These are phyloP conservation scores for Diaperis boleti DNA, from an alignment of 2,888 invertebrate species.

Conservation along the genomic window DNA sequence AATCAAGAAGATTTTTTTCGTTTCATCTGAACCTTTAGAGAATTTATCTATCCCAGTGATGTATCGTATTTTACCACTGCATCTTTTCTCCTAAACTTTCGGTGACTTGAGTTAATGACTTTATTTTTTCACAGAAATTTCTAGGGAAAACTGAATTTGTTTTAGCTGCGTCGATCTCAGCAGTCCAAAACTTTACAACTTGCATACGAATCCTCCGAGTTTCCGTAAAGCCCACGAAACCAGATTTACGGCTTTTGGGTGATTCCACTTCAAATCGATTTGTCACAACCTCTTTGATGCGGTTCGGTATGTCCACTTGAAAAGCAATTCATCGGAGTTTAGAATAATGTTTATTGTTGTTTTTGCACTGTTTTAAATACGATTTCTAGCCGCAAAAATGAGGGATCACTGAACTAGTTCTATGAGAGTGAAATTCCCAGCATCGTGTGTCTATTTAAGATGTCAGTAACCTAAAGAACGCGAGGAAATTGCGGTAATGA, in stretches of 20 bases:
- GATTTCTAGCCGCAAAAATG: constrained; percentile 6
- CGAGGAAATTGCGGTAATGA: constrained; percentile 28
- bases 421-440: constrained; percentile 11
- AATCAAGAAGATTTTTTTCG: no score
- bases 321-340: constrained; percentile 1
- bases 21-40: no score
- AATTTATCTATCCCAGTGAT: no score
- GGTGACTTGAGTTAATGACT: no score
- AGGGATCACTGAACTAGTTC: constrained; percentile 12
- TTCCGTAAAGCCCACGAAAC: constrained; percentile 7
- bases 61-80: no score
- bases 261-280: constrained; percentile 10
- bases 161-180: no score
- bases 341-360: constrained; percentile 27
- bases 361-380: constrained; percentile 12
- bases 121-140: no score
- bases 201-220: neutral
- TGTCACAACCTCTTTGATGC: constrained; percentile 18
- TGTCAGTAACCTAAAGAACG: constrained; percentile 22
- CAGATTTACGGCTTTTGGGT: constrained; percentile 15
- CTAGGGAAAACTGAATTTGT: no score
- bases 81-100: no score
- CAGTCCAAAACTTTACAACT: neutral
- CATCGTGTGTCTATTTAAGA: neutral
- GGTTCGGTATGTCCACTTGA: constrained; percentile 12